phyloP scores from a whole-genome alignment of 2,113 vertebrate species.

The Psephotus haematonotus region DNA sequence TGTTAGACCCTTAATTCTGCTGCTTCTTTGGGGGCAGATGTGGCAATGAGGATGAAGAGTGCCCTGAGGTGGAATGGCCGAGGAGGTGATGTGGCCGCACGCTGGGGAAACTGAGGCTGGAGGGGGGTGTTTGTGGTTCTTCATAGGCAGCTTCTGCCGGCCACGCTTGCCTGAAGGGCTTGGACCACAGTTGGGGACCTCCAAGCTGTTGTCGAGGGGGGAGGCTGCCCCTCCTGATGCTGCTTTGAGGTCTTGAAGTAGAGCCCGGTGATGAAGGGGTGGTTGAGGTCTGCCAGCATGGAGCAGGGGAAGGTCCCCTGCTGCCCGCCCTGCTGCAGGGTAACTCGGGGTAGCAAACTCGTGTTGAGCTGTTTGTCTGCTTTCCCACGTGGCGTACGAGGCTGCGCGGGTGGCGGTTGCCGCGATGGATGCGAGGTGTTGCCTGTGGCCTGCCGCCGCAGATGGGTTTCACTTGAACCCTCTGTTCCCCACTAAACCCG shows the following conservation, averaged over 20 bases:
- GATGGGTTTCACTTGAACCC: background rate
- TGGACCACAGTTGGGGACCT: rapidly evolving
- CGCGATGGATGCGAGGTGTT: background rate
- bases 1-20: background rate
- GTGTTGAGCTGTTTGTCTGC: rapidly evolving
- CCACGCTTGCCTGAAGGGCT: background rate
- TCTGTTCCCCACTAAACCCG: background rate
- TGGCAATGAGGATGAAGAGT: background rate
- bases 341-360: background rate
- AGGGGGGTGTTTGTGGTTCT: rapidly evolving
- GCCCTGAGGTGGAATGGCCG: background rate
- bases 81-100: background rate
- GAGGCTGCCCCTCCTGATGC: rapidly evolving
- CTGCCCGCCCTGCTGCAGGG: background rate
- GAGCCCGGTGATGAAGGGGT: background rate
- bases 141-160: background rate
- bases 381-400: background rate
- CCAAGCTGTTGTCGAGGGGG: background rate
- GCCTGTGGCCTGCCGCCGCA: background rate
- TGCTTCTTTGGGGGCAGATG: background rate
- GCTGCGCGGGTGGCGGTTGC: background rate
- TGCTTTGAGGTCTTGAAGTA: background rate
- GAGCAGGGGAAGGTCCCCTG: rapidly evolving
- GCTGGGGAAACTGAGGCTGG: background rate
- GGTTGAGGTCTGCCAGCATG: background rate